Evolutionary conservation across 2,888 invertebrate genomes (phyloP).

Genomic region (Lypha dubia): DNA sequence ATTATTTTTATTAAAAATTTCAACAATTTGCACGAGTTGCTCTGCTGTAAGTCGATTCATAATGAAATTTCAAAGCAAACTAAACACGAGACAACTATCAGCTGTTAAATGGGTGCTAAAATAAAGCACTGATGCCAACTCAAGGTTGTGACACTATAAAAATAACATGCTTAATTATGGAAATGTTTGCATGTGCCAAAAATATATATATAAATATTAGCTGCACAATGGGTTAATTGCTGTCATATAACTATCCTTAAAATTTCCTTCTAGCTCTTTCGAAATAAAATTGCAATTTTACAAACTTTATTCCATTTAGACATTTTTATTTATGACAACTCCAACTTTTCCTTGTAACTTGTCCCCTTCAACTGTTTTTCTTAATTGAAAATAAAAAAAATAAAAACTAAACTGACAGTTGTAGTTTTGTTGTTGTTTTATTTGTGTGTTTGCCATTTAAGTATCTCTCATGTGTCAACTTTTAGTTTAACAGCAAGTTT

Average conservation of each 20-base stretch:
- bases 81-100: too few species aligned
- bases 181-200: too few species aligned
- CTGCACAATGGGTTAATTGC: constrained; percentile 32
- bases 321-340: constrained; percentile 71
- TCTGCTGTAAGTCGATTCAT: too few species aligned
- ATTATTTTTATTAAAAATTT: too few species aligned
- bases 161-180: too few species aligned
- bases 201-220: neutral
- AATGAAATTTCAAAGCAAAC: too few species aligned
- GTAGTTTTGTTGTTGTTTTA: constrained; percentile 30
- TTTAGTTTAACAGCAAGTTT: constrained; percentile 20
- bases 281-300: constrained; percentile 48
- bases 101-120: too few species aligned
- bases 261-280: constrained; percentile 26
- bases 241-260: constrained; percentile 31
- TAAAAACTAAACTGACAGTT: constrained; percentile 45
- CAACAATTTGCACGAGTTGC: too few species aligned
- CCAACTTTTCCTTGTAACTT: constrained; percentile 63
- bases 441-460: constrained; percentile 16
- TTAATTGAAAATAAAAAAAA: constrained; percentile 52
- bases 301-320: constrained; percentile 54
- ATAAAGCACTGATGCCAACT: too few species aligned
- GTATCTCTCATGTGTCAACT: constrained; percentile 45
- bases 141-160: too few species aligned
- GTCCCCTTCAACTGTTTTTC: neutral